Evolutionary conservation across 2,888 invertebrate genomes (phyloP).

Genomic region (Paralinhomoeus sp.): DNA sequence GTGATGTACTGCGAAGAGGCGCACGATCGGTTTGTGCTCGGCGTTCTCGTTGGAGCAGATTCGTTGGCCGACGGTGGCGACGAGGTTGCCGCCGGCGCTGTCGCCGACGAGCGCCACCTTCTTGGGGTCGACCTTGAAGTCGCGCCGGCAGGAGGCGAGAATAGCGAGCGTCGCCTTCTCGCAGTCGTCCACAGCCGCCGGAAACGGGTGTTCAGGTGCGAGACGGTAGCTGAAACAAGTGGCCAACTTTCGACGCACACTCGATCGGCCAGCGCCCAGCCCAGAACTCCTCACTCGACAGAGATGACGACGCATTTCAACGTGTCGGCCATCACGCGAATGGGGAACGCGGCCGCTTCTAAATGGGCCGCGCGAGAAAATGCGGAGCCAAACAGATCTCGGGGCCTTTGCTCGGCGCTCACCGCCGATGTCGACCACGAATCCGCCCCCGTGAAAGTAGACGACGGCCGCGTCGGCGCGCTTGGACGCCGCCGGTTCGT

Average conservation of each 20-base stretch:
- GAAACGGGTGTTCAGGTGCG: conserved; percentile 26
- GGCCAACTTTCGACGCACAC: too few relatives aligned
- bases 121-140: conserved; percentile 12
- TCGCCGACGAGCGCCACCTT: conserved; percentile 46
- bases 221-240: conserved; percentile 21
- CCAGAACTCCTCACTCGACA: background rate
- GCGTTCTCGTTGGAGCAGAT: too few relatives aligned
- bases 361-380: background rate
- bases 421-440: conserved; percentile 11
- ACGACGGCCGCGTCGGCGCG: conserved; percentile 14
- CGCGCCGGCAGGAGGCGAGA: conserved; percentile 9
- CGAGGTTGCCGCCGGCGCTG: conserved; percentile 82
- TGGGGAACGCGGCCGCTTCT: too few relatives aligned
- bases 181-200: conserved; percentile 26
- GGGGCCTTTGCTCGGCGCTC: too few relatives aligned
- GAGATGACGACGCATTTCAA: conserved; percentile 10
- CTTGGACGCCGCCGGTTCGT: too few relatives aligned
- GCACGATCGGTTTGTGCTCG: too few relatives aligned
- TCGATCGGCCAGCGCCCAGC: conserved; percentile 3
- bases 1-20: too few relatives aligned
- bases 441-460: conserved; percentile 20
- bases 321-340: conserved; percentile 9
- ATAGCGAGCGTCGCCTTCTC: conserved; percentile 22
- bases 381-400: too few relatives aligned
- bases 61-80: conserved; percentile 40